phyloP scores from a whole-genome alignment of 2,797 vertebrate species.

The Menidia menidia region DNA sequence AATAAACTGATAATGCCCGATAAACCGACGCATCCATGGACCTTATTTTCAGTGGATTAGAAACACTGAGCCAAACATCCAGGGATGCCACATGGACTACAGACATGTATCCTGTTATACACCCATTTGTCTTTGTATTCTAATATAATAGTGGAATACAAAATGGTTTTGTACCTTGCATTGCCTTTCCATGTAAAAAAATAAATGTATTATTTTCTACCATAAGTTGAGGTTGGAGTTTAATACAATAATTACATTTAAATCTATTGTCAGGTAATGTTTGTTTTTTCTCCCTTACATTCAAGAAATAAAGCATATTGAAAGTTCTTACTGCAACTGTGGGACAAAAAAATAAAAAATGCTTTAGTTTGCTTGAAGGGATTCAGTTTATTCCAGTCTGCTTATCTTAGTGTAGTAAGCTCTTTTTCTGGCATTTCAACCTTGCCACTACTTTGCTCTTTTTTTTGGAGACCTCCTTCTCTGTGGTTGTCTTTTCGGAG shows the following conservation, averaged over 20 bases:
- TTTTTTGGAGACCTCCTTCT: neutral
- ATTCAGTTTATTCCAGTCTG: conserved; percentile 38
- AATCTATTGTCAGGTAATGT: conserved; percentile 21
- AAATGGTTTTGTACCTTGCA: conserved; percentile 9
- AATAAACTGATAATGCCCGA: conserved; percentile 16
- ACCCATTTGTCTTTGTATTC: conserved; percentile 15
- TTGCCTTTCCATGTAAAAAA: conserved; percentile 16
- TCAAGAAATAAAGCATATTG: neutral
- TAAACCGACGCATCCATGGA: conserved; percentile 21
- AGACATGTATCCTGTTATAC: conserved; percentile 20
- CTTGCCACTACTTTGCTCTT: neutral
- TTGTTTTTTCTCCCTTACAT: neutral
- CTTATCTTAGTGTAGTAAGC: neutral
- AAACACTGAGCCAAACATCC: conserved; percentile 14
- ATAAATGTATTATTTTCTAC: conserved; percentile 25
- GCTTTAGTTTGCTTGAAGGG: conserved; percentile 8
- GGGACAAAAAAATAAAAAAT: neutral
- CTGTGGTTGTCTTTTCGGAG: neutral
- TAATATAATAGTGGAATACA: conserved; percentile 18
- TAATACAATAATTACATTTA: conserved; percentile 47
- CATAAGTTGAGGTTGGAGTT: conserved; percentile 16
- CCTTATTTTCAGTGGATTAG: conserved; percentile 35
- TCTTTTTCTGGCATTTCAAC: neutral
- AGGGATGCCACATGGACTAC: conserved; percentile 12
- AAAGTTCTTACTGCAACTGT: neutral